A percentile compares a stretch with the other conserved stretches of the same genome.
Evolutionary conservation across 2,113 vertebrate genomes (phyloP).

Genomic region (Falcunculus frontatus): DNA sequence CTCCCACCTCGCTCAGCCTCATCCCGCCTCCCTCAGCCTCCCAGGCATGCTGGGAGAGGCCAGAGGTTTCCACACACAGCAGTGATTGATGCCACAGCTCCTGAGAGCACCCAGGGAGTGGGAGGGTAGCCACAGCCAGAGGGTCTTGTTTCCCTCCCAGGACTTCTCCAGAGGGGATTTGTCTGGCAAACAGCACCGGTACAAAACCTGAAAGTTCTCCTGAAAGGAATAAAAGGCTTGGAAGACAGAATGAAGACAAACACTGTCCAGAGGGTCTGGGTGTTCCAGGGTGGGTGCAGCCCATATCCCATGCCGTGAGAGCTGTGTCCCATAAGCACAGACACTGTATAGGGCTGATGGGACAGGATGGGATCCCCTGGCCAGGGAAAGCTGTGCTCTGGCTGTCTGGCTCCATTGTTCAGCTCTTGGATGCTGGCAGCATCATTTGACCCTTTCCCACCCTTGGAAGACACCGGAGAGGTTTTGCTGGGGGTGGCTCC

Average conservation of each 20-base stretch:
- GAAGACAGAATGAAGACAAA: not conserved
- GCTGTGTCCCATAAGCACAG: not conserved
- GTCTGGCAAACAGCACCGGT: not conserved
- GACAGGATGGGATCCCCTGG: not conserved
- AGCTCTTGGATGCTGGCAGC: not conserved
- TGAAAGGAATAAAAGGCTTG: not conserved
- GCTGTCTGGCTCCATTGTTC: not conserved
- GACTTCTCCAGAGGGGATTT: not conserved
- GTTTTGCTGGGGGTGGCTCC: not conserved
- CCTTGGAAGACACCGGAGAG: rapidly evolving
- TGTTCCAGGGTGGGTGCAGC: not conserved
- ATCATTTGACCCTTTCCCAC: not conserved
- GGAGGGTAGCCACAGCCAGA: not conserved
- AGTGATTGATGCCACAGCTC: not conserved
- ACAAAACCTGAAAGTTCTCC: not conserved
- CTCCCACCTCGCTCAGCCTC: not conserved
- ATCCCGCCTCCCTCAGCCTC: not conserved
- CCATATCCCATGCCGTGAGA: rapidly evolving
- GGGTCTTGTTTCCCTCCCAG: not conserved
- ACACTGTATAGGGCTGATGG: not conserved
- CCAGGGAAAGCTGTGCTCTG: not conserved
- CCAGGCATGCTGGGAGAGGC: not conserved
- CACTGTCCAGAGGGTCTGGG: not conserved
- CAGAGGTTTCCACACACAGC: not conserved
- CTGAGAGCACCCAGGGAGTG: not conserved